Base-by-base conservation (phyloP, 2,113 vertebrate genomes). In the Phasianus colchicus region DNA sequence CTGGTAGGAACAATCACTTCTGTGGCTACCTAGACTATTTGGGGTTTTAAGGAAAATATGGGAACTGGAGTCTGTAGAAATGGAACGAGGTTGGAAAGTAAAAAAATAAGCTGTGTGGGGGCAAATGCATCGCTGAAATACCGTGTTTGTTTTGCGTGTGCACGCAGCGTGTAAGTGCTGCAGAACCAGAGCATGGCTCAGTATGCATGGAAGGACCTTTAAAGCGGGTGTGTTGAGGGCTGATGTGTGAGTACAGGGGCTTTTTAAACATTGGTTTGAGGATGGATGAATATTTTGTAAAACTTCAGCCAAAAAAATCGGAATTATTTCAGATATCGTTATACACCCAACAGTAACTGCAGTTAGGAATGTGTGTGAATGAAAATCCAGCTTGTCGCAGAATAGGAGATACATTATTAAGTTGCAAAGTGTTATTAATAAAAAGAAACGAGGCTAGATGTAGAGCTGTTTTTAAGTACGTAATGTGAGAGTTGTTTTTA, bases 21-120 rank as follows among this genome's bases (percentile, higher is more conserved):
- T 98, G 98, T 97, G 98, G 98, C 98, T 99, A 99, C 99, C 99
- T 99, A 98, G 98, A 98, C 97, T 97, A 98, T 97, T 97, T 97
- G 93, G 95, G 98, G 98, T 96, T 96, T 96, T 91, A 42, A 95
- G 97, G 98, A 99, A 99, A 99, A 98, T 97, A 93, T 15, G 99
- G 99, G 96, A 97, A 96, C 98, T 98, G 99, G 99, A 99, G 96
- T 97, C 30, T 36, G 65, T 77, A 90, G 97, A 96, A 97, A 95
- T 40, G 98, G 98, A 98, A 96, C 92, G 89, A 97, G 97, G 93
- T 73, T 93, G 81, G 75, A 92, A 90, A 60, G 42, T 71, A 89
- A 79, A 60, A 60, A 84, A 88, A 77, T 94, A 89, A 91, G 65
- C 92, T 40, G 73, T 76, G n/a, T 32, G 47, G 71, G 50, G 40